Evolutionary conservation across 2,888 invertebrate species (phyloP), one percentile per base, ranked within the genome.

Genomic region (Xestia xanthographa): DNA sequence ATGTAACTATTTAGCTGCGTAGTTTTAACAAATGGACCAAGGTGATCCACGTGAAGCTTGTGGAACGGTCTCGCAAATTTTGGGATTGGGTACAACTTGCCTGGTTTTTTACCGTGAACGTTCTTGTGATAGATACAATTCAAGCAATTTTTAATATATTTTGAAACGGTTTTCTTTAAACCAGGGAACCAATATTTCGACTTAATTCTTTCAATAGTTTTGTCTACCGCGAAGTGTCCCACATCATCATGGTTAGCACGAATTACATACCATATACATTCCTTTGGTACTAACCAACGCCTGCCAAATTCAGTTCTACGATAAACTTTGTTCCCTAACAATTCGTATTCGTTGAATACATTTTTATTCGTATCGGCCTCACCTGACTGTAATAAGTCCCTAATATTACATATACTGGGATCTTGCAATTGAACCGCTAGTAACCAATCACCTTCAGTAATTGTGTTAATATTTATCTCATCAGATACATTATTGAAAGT

Each of bases 1-100:
- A 72, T 82, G 81, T 12, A 76, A 41, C 38, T 68, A 56, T 76
- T 76, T 83, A 75, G 83, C 82, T 9, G 83, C 85, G 68, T 83
- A 80, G 73, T 66, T 66, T 20, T 87, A 82, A 29, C 90, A 84
- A 66, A 84, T 83, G 65, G 65, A 26, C 65, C 65, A 3, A 66
- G 26, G 65, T 66, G 62, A 63, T 63, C 62, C 12, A 63, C n/a
- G 38, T 45, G 45, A 5, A 45, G 45, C 14, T 14, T 45, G 45
- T 45, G 45, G 45, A 45, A 45, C 14, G 45, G 62, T 20, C 38
- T 62, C 11, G 38, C 38, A 26, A 43, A 65, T 43, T 43, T 43
- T 1, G 65, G 41, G 12, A n/a, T 53, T n/a, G 53, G n/a, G n/a
- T 53, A 53, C n/a, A 53, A n/a, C n/a, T 53, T 53, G 22, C 53